Evolutionary conservation across 2,888 invertebrate genomes (phyloP).

Genomic region (Lepidocyrtoides sp.): DNA sequence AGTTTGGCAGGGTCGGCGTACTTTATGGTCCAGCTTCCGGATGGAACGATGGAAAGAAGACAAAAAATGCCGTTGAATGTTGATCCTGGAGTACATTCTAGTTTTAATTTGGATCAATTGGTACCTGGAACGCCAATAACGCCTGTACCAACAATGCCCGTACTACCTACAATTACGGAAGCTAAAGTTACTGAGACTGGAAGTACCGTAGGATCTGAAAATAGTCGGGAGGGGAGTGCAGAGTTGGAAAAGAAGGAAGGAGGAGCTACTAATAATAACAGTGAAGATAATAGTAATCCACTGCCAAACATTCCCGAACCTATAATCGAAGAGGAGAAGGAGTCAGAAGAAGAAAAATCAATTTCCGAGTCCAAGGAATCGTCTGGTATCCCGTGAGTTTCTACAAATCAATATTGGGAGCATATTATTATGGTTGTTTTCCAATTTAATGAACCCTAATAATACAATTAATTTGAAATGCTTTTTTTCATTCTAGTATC

Average conservation of each 20-base stretch:
- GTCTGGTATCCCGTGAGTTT: constrained; percentile 69
- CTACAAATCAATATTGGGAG: background rate
- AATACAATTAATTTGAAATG: background rate
- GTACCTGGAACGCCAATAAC: constrained; percentile 92
- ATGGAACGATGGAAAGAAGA: constrained; percentile 96
- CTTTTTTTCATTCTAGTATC: constrained; percentile 19
- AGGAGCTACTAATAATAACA: constrained; percentile 26
- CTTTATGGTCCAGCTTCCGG: constrained; percentile 95
- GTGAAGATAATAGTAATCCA: constrained; percentile 72
- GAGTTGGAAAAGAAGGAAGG: constrained; percentile 72
- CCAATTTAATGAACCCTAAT: background rate
- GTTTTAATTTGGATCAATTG: constrained; percentile 94
- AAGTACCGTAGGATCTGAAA: constrained; percentile 85
- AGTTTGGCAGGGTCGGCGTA: constrained; percentile 93
- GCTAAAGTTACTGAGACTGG: constrained; percentile 88
- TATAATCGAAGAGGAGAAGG: constrained; percentile 84
- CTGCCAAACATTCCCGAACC: constrained; percentile 83
- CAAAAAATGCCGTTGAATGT: constrained; percentile 96
- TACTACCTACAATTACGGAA: constrained; percentile 96
- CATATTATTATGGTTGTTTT: too few relatives aligned
- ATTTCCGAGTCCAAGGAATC: constrained; percentile 68
- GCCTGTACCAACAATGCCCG: constrained; percentile 94
- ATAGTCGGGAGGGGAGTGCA: constrained; percentile 72
- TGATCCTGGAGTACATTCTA: constrained; percentile 97
- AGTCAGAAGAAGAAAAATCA: constrained; percentile 72